Conservation (phyloP, 2,113 vertebrate species). For the Tachycineta bicolor region DNA sequence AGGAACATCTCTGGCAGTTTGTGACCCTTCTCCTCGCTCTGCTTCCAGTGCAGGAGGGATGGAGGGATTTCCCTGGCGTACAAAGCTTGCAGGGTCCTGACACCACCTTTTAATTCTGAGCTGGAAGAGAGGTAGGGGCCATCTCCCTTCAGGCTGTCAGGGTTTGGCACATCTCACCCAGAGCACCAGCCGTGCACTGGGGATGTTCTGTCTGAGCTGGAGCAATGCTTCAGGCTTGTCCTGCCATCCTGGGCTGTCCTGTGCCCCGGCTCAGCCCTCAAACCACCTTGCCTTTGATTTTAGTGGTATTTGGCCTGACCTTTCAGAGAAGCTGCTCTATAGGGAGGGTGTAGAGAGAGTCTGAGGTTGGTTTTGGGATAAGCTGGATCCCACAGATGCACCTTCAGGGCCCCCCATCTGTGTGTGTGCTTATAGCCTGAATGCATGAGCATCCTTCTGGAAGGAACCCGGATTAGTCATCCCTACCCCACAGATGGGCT, state of each 20-base stretch:
- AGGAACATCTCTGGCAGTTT: neutral
- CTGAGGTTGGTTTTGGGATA: neutral
- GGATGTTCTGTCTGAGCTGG: neutral
- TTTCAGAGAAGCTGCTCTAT: neutral
- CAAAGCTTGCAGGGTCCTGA: neutral
- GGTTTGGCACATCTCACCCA: neutral
- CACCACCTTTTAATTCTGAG: neutral
- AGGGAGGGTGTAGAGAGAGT: neutral
- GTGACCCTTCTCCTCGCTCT: neutral
- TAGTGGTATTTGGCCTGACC: neutral
- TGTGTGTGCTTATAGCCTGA: neutral
- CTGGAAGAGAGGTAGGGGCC: neutral
- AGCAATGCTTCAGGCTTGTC: neutral
- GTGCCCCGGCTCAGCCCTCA: neutral
- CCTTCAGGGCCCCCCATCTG: neutral
- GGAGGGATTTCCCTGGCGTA: neutral
- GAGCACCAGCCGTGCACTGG: fast-evolving
- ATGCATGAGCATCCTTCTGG: constrained; percentile 45
- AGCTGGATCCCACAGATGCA: neutral
- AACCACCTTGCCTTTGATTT: neutral
- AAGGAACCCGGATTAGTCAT: constrained; percentile 67
- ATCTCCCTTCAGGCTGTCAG: neutral
- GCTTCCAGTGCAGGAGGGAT: neutral
- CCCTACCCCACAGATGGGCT: constrained; percentile 54
- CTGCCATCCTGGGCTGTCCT: fast-evolving